These are phyloP conservation scores for Oryctes rhinoceros DNA, from an alignment of 1,140 invertebrate species.

Conservation along the genomic window DNA sequence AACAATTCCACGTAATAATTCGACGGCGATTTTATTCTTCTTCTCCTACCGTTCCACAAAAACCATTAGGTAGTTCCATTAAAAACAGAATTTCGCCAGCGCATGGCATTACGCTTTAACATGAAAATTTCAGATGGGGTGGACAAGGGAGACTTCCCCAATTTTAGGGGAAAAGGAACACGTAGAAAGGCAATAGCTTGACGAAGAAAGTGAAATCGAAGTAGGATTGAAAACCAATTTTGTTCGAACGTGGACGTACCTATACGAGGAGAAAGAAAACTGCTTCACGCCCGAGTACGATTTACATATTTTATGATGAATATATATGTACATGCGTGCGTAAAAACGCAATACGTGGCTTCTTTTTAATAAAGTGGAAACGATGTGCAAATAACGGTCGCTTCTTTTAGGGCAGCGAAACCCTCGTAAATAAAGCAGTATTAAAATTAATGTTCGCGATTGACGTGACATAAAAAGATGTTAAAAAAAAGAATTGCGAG, in stretches of 20 bases:
- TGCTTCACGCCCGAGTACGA: background rate
- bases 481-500: too few species aligned
- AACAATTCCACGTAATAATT: too few species aligned
- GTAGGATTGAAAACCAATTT: constrained; percentile 18
- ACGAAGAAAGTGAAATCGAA: constrained; percentile 21
- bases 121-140: constrained; percentile 2
- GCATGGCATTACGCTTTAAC: background rate
- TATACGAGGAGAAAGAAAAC: background rate
- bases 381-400: too few species aligned
- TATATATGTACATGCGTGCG: background rate
- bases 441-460: too few species aligned
- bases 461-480: too few species aligned
- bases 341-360: background rate
- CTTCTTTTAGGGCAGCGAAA: too few species aligned
- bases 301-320: constrained; percentile 8
- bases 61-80: background rate
- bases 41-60: too few species aligned
- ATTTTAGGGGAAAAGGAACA: constrained; percentile 9
- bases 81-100: background rate
- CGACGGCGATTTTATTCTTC: too few species aligned
- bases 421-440: too few species aligned
- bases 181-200: constrained; percentile 17
- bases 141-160: constrained; percentile 16
- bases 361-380: background rate
- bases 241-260: constrained; percentile 12